Evolutionary conservation across 2,113 vertebrate species (phyloP).

Genomic region (Ptilonorhynchus violaceus): DNA sequence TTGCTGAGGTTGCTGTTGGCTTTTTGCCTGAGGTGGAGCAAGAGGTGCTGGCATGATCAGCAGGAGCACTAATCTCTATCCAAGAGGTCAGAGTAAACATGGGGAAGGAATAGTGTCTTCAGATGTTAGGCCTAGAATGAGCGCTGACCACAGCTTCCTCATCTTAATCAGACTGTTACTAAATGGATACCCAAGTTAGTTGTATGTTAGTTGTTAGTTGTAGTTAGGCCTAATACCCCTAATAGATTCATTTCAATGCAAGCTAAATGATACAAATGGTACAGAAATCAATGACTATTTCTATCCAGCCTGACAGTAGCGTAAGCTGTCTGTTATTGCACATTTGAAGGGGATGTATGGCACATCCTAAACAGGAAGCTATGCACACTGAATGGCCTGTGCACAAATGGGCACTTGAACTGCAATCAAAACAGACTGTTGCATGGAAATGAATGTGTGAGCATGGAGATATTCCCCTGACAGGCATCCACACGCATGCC

Average conservation of each 20-base stretch:
- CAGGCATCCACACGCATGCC: not conserved
- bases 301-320: not conserved
- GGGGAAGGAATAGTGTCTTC: not conserved
- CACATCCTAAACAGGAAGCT: conserved; percentile 18
- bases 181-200: not conserved
- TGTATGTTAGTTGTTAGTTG: not conserved
- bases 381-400: not conserved
- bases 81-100: not conserved
- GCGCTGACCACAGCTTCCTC: not conserved
- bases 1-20: not conserved
- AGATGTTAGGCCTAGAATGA: not conserved
- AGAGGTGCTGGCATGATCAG: not conserved
- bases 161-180: not conserved
- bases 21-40: not conserved
- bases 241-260: not conserved
- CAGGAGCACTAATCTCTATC: not conserved
- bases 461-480: conserved; percentile 14
- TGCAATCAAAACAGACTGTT: conserved; percentile 22
- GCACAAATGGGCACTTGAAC: conserved; percentile 20
- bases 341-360: not conserved
- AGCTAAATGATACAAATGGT: not conserved
- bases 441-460: conserved; percentile 40
- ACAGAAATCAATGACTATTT: not conserved
- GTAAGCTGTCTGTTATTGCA: not conserved
- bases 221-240: not conserved